phyloP scores from a whole-genome alignment of 2,113 vertebrate species.

The Sylvilagus bachmani region DNA sequence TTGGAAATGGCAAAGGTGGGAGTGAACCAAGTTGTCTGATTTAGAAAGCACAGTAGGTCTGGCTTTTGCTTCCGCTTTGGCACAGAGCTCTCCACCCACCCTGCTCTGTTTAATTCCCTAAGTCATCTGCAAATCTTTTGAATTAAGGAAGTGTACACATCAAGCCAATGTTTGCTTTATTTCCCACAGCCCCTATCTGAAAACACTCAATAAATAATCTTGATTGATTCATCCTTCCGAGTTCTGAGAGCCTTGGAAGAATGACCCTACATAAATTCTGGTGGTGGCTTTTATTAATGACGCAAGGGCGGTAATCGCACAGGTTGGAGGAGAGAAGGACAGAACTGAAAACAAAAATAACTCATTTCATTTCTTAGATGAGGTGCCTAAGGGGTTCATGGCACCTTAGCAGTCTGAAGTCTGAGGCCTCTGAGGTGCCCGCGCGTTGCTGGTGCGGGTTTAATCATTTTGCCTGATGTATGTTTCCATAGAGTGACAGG shows the following conservation, averaged over 20 bases:
- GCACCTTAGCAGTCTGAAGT: neutral
- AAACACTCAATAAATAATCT: constrained; percentile 76
- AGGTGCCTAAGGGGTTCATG: neutral
- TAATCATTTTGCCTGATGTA: constrained; percentile 75
- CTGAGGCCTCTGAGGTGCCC: constrained; percentile 47
- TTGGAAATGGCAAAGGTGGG: neutral
- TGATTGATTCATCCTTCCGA: constrained; percentile 75
- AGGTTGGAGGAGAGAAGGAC: constrained; percentile 58
- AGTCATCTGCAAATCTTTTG: constrained; percentile 46
- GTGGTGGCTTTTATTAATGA: constrained; percentile 67
- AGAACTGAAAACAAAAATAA: constrained; percentile 43
- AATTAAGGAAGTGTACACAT: constrained; percentile 57
- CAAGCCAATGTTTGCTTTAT: constrained; percentile 64
- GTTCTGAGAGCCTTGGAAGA: constrained; percentile 72
- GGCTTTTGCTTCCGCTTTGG: neutral
- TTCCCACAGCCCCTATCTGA: constrained; percentile 46
- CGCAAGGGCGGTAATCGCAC: constrained; percentile 18
- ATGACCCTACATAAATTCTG: constrained; percentile 72
- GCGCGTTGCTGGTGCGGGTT: constrained; percentile 35
- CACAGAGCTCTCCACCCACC: neutral
- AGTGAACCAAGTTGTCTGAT: neutral
- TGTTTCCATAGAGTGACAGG: constrained; percentile 64
- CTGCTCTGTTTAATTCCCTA: neutral
- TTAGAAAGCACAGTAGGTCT: neutral
- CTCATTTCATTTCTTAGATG: constrained; percentile 59